phyloP scores from a whole-genome alignment of 2,113 vertebrate genomes.

The Fregetta grallaria region DNA sequence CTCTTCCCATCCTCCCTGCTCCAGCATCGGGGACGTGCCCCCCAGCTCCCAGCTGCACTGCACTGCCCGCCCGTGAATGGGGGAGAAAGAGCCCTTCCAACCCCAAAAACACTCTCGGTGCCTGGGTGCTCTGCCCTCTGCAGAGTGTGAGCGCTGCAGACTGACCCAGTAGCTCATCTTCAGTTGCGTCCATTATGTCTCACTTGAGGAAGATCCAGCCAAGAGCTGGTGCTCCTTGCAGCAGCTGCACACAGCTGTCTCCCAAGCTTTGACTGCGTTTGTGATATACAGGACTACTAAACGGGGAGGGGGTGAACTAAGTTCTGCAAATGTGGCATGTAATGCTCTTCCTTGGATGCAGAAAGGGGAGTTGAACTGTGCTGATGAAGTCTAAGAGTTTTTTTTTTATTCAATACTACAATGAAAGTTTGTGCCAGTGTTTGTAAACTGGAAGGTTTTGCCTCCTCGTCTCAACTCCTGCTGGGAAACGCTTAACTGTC shows the following conservation, averaged over 20 bases:
- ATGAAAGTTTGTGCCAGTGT: neutral
- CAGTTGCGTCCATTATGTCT: neutral
- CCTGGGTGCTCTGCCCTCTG: neutral
- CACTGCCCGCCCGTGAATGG: accelerated
- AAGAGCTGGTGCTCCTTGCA: neutral
- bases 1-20: neutral
- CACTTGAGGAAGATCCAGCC: neutral
- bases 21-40: neutral
- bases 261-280: neutral
- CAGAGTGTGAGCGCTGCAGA: neutral
- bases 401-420: neutral
- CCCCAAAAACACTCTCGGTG: neutral
- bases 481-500: neutral
- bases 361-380: neutral
- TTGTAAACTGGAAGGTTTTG: neutral
- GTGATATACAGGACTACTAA: neutral
- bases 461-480: neutral
- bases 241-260: constrained; percentile 16
- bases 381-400: neutral
- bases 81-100: accelerated
- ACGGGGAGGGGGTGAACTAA: accelerated
- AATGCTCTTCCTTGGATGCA: neutral
- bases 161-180: neutral
- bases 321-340: neutral
- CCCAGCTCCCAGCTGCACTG: neutral